A percentile compares a stretch with the other conserved stretches of the same genome.
These are phyloP conservation scores for Myotis findleyi DNA, from an alignment of 2,797 vertebrate genomes.

Conservation along the genomic window DNA sequence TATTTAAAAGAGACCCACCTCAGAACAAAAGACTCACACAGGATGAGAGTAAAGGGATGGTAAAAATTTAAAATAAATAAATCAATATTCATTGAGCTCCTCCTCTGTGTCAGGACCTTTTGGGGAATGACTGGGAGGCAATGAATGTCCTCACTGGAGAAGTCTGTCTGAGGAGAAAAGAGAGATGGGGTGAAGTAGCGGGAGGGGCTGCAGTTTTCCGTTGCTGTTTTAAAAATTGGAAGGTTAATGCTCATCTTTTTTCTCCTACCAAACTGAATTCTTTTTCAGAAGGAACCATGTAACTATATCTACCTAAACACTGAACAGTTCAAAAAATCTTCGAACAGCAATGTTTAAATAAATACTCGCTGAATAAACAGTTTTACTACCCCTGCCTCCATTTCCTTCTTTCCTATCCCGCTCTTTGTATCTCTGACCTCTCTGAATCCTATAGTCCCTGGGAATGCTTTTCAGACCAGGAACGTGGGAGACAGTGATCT, in stretches of 20 bases:
- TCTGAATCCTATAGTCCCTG: background rate
- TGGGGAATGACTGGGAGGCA: background rate
- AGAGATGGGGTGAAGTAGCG: background rate
- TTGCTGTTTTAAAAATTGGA: background rate
- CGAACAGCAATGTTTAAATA: background rate
- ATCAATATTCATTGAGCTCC: background rate
- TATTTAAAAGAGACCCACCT: too few relatives aligned
- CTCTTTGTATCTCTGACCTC: background rate
- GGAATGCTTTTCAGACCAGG: background rate
- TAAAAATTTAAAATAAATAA: too few relatives aligned
- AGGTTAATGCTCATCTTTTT: background rate
- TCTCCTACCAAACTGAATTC: slow-evolving; percentile 10
- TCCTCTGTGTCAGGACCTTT: background rate
- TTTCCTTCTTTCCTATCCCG: background rate
- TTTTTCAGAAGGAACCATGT: background rate
- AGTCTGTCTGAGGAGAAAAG: background rate
- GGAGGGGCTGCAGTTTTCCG: background rate
- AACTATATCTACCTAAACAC: background rate
- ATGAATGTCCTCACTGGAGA: background rate
- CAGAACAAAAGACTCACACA: too few relatives aligned
- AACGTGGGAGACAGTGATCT: background rate
- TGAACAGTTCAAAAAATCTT: background rate
- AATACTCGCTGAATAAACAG: background rate
- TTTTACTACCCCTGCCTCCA: background rate
- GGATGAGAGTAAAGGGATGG: too few relatives aligned